Base-by-base conservation (phyloP, 2,797 vertebrate genomes). In the Syncerus caffer region DNA sequence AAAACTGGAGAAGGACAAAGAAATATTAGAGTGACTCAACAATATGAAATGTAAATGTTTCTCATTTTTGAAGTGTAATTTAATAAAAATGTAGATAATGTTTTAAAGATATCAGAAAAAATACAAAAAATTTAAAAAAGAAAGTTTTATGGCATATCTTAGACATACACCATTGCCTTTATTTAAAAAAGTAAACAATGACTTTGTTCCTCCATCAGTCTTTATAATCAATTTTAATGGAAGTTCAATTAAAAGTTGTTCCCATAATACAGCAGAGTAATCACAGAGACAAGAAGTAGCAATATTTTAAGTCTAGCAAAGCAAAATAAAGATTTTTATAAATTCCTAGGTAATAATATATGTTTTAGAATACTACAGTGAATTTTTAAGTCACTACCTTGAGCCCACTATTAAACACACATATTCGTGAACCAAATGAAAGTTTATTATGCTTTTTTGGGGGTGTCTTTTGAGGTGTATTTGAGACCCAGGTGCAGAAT, bases 381-480 rank as follows among this genome's bases (percentile, higher is more conserved):
- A 60, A 76, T 90, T 84, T 93, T 93, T 27, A 90, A 38, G 67
- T 93, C 38, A 82, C 14, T 71, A 42, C 31, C 0, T 92, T 62
- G 17, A 88, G 2, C 16, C 5, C 14, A 23, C 9, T 92, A 25
- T 57, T 47, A 79, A 5, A 67, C 34, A 60, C 12, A 92, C 25
- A 78, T 16, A 57, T 21, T 47, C 4, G 71, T 7, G 51, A 31
- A 93, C 34, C 31, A 93, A 94, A 89, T 90, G 17, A 34, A 71
- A 83, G 8, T 88, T 47, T 84, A 83, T n/a, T 92, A 7, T 84
- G 34, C 6, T 84, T 64, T 85, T 92, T 84, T 5, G 27, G 42
- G 71, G 94, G 55, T 84, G 13, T 94, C 64, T 93, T 93, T 45
- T 79, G 74, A 92, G 53, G 8, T 58, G 47, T 96, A 89, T 91